Base-by-base conservation (phyloP, 2,113 vertebrate species). In the Melozone crissalis region DNA sequence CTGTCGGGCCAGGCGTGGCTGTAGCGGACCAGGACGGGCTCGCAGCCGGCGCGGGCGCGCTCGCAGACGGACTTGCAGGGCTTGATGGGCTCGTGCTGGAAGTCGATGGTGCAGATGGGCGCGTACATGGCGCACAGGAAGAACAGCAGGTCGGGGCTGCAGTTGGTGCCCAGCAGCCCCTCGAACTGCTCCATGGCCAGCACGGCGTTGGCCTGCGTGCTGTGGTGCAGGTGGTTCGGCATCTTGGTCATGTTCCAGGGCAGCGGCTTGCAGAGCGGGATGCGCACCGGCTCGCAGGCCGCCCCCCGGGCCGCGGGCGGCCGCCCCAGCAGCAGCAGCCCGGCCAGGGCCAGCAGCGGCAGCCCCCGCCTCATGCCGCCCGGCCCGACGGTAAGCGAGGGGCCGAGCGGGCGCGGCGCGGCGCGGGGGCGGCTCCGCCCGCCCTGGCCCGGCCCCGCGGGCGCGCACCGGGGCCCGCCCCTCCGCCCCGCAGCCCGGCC, bases 241-340 rank as follows among this genome's bases (percentile, higher is more conserved):
- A 99, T 99, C 97, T 99, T 99, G 95, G 99, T 99, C 99, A 99
- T 98, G 98, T 99, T 99, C 99, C 99, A 99, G 33, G 99, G 99
- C 98, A 99, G 98, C 55, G 99, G 97, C 77, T 97, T 97, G 98
- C 99, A 99, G 68, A 99, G 97, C 31, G 99, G 99, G 97, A 99
- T 99, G 94, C 99, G 98, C 66, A 99, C 98, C 9, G 98, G 98
- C 96, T 99, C 99, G 71, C 99, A 99, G 82, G 99, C 98, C 98
- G 99, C 86, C 96, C 98, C 71, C 91, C 66, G 78, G 76, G 92
- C 84, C 73, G 95, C 58, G 21, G 98, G 97, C 86, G 96, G 95
- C 85, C 97, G 94, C 72, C 97, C 97, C 95, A 98, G 95, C 84
- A 97, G 92, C 74, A 96, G 52, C 73, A 87, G 90, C 78, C 91